These are phyloP conservation scores for Cossypha niveicapilla DNA, from an alignment of 2,797 vertebrate species.

Conservation along the genomic window DNA sequence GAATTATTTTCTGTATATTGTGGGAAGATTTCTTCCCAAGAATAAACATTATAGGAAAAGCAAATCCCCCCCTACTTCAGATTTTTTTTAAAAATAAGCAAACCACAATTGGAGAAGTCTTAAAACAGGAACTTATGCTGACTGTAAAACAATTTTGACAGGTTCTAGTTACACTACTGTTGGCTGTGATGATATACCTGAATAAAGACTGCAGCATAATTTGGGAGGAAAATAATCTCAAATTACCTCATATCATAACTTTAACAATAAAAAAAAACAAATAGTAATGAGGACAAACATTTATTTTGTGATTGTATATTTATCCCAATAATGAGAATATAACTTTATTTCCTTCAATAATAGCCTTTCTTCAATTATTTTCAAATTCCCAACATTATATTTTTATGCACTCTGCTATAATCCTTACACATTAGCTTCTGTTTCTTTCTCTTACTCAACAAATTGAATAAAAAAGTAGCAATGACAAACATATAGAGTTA, in stretches of 20 bases:
- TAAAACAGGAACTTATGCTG: not conserved
- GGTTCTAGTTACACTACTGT: not conserved
- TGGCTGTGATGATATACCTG: not conserved
- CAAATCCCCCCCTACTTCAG: not conserved
- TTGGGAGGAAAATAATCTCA: not conserved
- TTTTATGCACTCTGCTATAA: constrained; percentile 16
- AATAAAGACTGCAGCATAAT: not conserved
- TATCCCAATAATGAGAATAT: constrained; percentile 3
- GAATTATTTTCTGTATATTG: not conserved
- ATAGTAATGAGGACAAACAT: not conserved
- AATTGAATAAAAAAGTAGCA: not conserved
- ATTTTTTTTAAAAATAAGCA: not conserved
- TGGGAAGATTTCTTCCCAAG: not conserved
- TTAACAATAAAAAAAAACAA: not conserved
- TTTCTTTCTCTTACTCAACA: not conserved
- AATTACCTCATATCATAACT: not conserved
- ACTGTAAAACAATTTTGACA: not conserved
- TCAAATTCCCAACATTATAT: not conserved
- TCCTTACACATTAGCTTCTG: constrained; percentile 11
- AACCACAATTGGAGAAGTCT: not conserved
- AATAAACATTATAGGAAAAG: not conserved
- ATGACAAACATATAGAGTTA: constrained; percentile 21
- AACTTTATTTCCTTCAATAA: constrained; percentile 32
- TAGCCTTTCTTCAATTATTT: constrained; percentile 34
- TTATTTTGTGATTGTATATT: constrained; percentile 3